Evolutionary conservation across 2,888 invertebrate species (phyloP).

Genomic region (Hedya salicella): DNA sequence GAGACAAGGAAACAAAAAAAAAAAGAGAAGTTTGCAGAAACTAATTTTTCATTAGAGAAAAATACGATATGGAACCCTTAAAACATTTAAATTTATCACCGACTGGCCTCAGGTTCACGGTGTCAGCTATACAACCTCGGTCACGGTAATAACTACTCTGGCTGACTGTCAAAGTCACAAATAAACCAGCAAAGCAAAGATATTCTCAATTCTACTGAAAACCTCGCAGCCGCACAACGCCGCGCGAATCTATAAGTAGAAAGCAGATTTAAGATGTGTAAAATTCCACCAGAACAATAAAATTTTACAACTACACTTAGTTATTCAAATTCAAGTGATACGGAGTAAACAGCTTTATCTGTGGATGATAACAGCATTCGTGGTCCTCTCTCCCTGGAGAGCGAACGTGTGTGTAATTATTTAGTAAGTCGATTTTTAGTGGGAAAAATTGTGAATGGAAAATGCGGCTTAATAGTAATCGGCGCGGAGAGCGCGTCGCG

Average conservation of each 20-base stretch:
- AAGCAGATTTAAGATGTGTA: slow-evolving; percentile 43
- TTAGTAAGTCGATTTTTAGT: slow-evolving; percentile 42
- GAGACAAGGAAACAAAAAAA: too few species aligned
- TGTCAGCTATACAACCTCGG: slow-evolving; percentile 38
- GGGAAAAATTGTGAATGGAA: slow-evolving; percentile 46
- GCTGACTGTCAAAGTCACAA: slow-evolving; percentile 40
- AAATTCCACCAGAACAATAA: slow-evolving; percentile 50
- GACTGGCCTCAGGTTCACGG: slow-evolving; percentile 16
- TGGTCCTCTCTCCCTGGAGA: slow-evolving; percentile 55
- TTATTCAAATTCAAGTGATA: slow-evolving; percentile 37
- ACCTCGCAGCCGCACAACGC: slow-evolving; percentile 4
- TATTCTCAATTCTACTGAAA: slow-evolving; percentile 5
- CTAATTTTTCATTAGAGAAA: too few species aligned
- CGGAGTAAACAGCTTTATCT: slow-evolving; percentile 59
- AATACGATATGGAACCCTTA: slow-evolving; percentile 12
- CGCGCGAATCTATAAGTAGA: slow-evolving; percentile 36
- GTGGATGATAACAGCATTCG: slow-evolving; percentile 60
- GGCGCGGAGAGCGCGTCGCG: slow-evolving; percentile 74
- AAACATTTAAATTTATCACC: slow-evolving; percentile 18
- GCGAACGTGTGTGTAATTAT: slow-evolving; percentile 60
- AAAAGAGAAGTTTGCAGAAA: too few species aligned
- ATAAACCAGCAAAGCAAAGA: slow-evolving; percentile 22
- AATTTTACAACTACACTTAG: slow-evolving; percentile 38
- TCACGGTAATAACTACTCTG: slow-evolving; percentile 22
- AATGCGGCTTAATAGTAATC: slow-evolving; percentile 71